phyloP scores from a whole-genome alignment of 2,113 vertebrate species.

The Tenrec ecaudatus region DNA sequence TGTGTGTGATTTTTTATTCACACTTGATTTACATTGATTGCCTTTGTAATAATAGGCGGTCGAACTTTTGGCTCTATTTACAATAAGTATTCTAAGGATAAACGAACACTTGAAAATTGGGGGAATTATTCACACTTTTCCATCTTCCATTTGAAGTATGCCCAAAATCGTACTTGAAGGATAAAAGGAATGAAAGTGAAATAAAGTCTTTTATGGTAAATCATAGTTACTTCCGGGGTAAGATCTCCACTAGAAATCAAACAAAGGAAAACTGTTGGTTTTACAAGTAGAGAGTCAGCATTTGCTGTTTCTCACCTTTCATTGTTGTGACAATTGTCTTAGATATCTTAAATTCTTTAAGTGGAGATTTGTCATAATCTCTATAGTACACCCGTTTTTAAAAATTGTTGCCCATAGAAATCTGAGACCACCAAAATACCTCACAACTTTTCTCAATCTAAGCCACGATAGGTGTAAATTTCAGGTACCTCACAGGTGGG shows the following conservation, averaged over 20 bases:
- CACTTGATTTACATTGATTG: slow-evolving; percentile 82
- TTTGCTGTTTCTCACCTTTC: slow-evolving; percentile 69
- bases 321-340: slow-evolving; percentile 61
- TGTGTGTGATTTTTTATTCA: slow-evolving; percentile 62
- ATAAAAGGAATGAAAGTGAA: slow-evolving; percentile 74
- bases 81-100: slow-evolving; percentile 84
- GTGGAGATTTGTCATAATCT: slow-evolving; percentile 48
- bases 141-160: slow-evolving; percentile 56
- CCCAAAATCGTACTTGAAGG: slow-evolving; percentile 79
- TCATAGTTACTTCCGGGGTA: slow-evolving; percentile 29
- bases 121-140: slow-evolving; percentile 73
- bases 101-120: slow-evolving; percentile 84
- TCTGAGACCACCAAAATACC: slow-evolving; percentile 17
- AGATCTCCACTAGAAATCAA: slow-evolving; percentile 72
- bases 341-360: slow-evolving; percentile 63
- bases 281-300: slow-evolving; percentile 13
- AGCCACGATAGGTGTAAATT: background rate
- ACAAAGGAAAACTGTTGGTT: background rate
- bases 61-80: slow-evolving; percentile 84
- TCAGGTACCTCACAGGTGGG: slow-evolving; percentile 11
- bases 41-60: slow-evolving; percentile 82
- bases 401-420: slow-evolving; percentile 39
- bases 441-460: background rate
- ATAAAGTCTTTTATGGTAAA: slow-evolving; percentile 65
- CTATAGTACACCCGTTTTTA: background rate